Evolutionary conservation across 2,797 vertebrate species (phyloP).

Genomic region (Gobio occitaniae): DNA sequence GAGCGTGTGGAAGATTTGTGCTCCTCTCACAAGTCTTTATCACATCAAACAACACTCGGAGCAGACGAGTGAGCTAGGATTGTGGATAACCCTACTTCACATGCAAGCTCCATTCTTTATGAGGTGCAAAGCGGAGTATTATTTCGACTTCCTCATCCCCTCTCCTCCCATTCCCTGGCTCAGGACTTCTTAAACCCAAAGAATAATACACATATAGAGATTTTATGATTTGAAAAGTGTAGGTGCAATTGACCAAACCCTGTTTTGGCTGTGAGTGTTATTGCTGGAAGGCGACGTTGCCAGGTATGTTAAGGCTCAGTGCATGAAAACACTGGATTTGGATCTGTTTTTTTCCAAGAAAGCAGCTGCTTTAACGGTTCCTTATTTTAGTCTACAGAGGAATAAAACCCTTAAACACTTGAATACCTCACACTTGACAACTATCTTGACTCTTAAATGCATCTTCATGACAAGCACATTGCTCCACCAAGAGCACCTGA

Average conservation of each 20-base stretch:
- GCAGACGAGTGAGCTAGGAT: conserved; percentile 50
- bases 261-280: conserved; percentile 60
- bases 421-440: conserved; percentile 53
- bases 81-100: conserved; percentile 51
- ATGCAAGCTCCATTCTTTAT: conserved; percentile 67
- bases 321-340: conserved; percentile 57
- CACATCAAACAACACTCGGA: conserved; percentile 55
- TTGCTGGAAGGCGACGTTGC: conserved; percentile 54
- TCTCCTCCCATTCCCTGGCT: conserved; percentile 54
- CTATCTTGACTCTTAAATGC: neutral
- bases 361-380: conserved; percentile 51
- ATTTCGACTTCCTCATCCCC: conserved; percentile 60
- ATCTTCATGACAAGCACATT: neutral
- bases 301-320: conserved; percentile 53
- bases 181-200: conserved; percentile 62
- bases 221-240: conserved; percentile 76
- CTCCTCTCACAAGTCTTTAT: conserved; percentile 39
- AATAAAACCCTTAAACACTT: conserved; percentile 34
- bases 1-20: conserved; percentile 50
- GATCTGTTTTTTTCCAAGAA: conserved; percentile 14
- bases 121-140: conserved; percentile 76
- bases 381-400: conserved; percentile 27
- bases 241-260: conserved; percentile 69
- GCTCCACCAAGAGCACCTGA: neutral
- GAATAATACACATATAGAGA: conserved; percentile 68